A percentile compares a stretch with the other conserved stretches of the same genome.
phyloP scores from a whole-genome alignment of 2,113 vertebrate species.

The Spea multiplicata region DNA sequence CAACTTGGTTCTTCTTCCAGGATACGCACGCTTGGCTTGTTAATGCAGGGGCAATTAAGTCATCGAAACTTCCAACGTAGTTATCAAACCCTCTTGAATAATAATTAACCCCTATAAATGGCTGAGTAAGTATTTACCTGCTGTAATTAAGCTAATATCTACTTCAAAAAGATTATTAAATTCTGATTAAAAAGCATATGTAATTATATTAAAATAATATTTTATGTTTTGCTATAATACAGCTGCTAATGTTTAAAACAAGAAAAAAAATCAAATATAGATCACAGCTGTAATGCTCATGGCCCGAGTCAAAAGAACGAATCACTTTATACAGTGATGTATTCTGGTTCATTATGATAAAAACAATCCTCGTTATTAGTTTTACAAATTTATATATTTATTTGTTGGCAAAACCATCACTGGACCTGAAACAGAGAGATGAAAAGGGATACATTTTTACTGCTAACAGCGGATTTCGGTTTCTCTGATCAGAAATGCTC shows the following conservation, averaged over 20 bases:
- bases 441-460: constrained; percentile 24
- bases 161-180: too few species aligned
- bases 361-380: background rate
- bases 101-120: too few species aligned
- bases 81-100: too few species aligned
- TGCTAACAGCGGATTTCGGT: constrained; percentile 17
- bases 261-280: constrained; percentile 18
- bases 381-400: constrained; percentile 20
- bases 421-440: constrained; percentile 17
- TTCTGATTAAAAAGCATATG: background rate
- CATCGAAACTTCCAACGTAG: too few species aligned
- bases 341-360: constrained; percentile 14
- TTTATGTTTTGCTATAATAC: background rate
- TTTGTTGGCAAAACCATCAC: constrained; percentile 8
- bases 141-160: too few species aligned
- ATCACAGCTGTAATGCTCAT: constrained; percentile 1
- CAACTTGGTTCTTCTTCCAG: too few species aligned
- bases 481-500: constrained; percentile 9
- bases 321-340: constrained; percentile 15
- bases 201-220: background rate
- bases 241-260: constrained; percentile 1
- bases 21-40: too few species aligned
- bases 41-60: too few species aligned
- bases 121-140: too few species aligned
- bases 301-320: constrained; percentile 23